Evolutionary conservation across 1,140 invertebrate species (phyloP), one percentile per base, ranked within the genome.

Genomic region (Sogatella furcifera): DNA sequence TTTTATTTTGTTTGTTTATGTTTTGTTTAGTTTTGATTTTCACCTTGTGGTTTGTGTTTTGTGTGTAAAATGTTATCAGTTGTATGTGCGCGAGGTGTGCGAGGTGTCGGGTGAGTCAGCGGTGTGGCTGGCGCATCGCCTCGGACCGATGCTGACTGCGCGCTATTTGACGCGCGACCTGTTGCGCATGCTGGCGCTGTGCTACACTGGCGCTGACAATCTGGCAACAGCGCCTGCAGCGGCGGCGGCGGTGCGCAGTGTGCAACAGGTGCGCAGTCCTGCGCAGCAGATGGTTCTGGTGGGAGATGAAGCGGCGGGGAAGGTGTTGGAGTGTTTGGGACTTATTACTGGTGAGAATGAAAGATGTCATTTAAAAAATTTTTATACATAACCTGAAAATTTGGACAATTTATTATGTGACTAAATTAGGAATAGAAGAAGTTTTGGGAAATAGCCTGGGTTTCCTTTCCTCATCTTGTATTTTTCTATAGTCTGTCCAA

Each of bases 61-160:
- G 34, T 38, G 34, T 38, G 34, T 38, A 38, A 38, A 49, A 49
- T 49, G 46, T 49, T 6, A n/a, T 43, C 62, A 65, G 64, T 56
- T 56, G 58, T 66, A 57, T 66, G 56, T 66, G 49, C 52, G 56
- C 38, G 61, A 85, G 72, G 90, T 95, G 63, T 89, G 88, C 0
- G 91, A 96, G 70, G 90, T 96, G 79, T 91, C 91, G 67, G 83
- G 84, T 0, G 93, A 96, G 69, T 95, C 89, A 69, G 76, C 97
- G 0, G 84, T 92, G 44, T 97, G 93, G 94, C 70, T 98, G 19
- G 85, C 92, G 1, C 90, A 96, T 75, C 81, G 93, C 65, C 74
- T 98, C n/a, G 96, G 96, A 0, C 95, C 95, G 0, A 90, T 97
- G 22, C 77, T 98, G 6, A 95, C 93, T 3, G 90, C 94, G 14